Base-by-base conservation (phyloP, 2,797 vertebrate genomes). In the Sciurus vulgaris region DNA sequence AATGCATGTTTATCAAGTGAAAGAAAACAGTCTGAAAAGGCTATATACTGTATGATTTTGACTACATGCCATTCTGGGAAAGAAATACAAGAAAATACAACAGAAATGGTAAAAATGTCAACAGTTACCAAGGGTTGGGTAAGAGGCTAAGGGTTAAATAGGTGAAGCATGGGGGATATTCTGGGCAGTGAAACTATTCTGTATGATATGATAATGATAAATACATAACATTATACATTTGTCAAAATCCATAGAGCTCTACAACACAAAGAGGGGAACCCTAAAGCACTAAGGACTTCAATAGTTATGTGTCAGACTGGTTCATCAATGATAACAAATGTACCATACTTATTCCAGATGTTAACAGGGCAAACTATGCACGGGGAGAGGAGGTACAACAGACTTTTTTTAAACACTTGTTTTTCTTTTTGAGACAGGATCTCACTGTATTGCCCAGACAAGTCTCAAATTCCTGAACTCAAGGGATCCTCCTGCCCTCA, bases 61-160 rank as follows among this genome's bases (percentile, higher is more conserved):
- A 92, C n/a, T 35, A 49, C 7, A 44, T 13, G 54, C 47, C 38
- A 49, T 44, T 87, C 41, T 77, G 14, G 30, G 72, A 76, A 79
- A 72, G 38, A 24, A 93, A 72, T 72, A 74, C n/a, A 79, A 72
- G 24, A n/a, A 24, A 93, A 72, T 72, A 74, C 30, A n/a, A 83
- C 0, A 70, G 15, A 63, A 13, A 70, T 7, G 74, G 13, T 67
- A 77, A 73, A 90, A 79, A 86, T 5, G 67, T 38, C 65, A 59
- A 28, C 17, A 17, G 49, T 51, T 78, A 30, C 41, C 7, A 67
- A 70, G 15, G 51, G 5, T 7, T 22, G 3, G 20, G 8, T 44
- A 13, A 0, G 15, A 7, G 30, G 35, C 1, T 26, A 18, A 38
- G 1, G 33, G 33, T 47, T 13, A 44, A 78, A 70, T 1, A 81